These are phyloP conservation scores for Rhagologus leucostigma DNA, from an alignment of 2,113 vertebrate species.

Conservation along the genomic window DNA sequence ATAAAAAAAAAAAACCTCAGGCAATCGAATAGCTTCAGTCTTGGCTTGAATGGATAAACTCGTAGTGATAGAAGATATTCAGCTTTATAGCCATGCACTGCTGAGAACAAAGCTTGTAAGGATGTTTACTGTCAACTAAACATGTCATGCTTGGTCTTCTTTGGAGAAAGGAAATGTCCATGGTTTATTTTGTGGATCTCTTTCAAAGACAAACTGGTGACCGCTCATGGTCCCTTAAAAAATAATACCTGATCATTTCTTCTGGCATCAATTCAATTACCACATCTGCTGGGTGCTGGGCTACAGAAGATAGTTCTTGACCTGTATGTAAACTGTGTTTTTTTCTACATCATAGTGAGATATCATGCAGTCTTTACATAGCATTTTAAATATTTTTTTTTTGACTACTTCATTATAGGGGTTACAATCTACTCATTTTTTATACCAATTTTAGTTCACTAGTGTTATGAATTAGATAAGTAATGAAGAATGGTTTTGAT, in stretches of 20 bases:
- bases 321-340: background rate
- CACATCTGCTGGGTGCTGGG: background rate
- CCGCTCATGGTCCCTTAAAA: background rate
- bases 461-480: background rate
- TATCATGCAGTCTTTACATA: background rate
- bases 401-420: background rate
- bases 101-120: background rate
- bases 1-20: background rate
- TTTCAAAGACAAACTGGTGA: background rate
- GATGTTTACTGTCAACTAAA: background rate
- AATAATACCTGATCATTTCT: background rate
- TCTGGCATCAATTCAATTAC: background rate
- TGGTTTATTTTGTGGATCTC: background rate
- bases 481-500: background rate
- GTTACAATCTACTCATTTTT: background rate
- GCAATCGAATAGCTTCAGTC: background rate
- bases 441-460: background rate
- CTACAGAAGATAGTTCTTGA: background rate
- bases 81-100: background rate
- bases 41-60: background rate
- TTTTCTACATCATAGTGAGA: background rate
- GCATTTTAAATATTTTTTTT: background rate
- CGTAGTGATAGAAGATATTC: background rate
- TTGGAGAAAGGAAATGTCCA: background rate
- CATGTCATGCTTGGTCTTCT: background rate